phyloP scores from a whole-genome alignment of 2,113 vertebrate genomes.

The Xerus inauris region DNA sequence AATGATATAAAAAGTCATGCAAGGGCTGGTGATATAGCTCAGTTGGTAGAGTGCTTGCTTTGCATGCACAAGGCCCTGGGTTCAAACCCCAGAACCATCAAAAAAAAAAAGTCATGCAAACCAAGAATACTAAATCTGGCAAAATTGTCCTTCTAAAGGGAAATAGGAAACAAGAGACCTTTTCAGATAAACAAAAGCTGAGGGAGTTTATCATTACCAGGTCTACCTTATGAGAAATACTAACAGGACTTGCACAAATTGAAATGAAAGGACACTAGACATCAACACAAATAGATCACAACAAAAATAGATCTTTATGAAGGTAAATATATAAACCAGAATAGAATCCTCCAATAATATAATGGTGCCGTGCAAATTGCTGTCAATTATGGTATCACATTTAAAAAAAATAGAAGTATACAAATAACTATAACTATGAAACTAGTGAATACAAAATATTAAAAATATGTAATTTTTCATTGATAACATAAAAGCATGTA shows the following conservation, averaged over 20 bases:
- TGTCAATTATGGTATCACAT: not conserved
- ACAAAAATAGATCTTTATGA: not conserved
- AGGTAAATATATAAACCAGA: not conserved
- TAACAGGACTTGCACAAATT: not conserved
- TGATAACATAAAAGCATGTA: not conserved
- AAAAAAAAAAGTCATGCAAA: too few relatives aligned
- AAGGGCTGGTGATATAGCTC: too few relatives aligned
- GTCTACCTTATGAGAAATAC: not conserved
- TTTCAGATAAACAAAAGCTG: not conserved
- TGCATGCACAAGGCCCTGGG: too few relatives aligned
- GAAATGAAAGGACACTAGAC: not conserved
- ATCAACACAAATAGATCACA: not conserved
- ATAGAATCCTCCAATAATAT: not conserved
- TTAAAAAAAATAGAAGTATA: not conserved
- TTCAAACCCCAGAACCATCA: too few relatives aligned
- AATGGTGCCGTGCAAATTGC: not conserved
- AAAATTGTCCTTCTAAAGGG: not conserved
- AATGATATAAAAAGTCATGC: not conserved
- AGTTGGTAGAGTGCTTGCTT: too few relatives aligned
- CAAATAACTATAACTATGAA: not conserved
- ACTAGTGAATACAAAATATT: not conserved
- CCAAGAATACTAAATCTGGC: not conserved
- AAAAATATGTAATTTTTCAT: not conserved
- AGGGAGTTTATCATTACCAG: not conserved
- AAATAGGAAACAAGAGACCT: not conserved